A percentile compares a stretch with the other conserved stretches of the same genome.
These are phyloP conservation scores for Fragum fragum DNA, from an alignment of 2,888 invertebrate genomes.

Conservation along the genomic window DNA sequence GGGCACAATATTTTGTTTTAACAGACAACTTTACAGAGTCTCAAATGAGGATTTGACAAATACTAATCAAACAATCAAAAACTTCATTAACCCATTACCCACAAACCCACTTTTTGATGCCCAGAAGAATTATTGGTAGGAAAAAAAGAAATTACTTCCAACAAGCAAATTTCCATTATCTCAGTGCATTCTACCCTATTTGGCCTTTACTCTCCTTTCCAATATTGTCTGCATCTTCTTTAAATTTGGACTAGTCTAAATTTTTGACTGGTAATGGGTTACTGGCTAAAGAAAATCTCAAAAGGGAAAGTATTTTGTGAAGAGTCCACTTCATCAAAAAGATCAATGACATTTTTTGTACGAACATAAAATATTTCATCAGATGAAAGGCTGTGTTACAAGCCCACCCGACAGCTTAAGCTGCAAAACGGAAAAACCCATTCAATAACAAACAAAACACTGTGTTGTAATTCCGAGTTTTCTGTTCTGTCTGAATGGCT, in stretches of 20 bases:
- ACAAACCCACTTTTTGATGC: too few relatives aligned
- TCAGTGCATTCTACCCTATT: too few relatives aligned
- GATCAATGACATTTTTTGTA: slow-evolving; percentile 15
- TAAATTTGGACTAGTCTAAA: too few relatives aligned
- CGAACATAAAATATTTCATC: slow-evolving; percentile 17
- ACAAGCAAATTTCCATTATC: not conserved
- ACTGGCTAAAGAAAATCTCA: too few relatives aligned
- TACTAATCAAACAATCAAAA: too few relatives aligned
- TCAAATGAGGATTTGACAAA: too few relatives aligned
- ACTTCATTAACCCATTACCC: too few relatives aligned
- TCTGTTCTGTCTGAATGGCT: slow-evolving; percentile 3
- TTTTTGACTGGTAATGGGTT: too few relatives aligned
- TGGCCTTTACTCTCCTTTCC: too few relatives aligned
- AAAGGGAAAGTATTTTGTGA: not conserved
- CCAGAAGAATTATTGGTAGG: not conserved
- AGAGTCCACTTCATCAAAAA: not conserved
- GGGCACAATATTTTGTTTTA: too few relatives aligned
- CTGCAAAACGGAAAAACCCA: slow-evolving; percentile 20
- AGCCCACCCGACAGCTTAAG: slow-evolving; percentile 4
- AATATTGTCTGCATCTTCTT: too few relatives aligned
- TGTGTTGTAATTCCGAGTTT: not conserved
- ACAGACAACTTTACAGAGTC: too few relatives aligned
- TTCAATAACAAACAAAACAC: slow-evolving; percentile 15
- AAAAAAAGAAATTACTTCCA: not conserved
- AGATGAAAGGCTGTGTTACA: slow-evolving; percentile 18